Base-by-base conservation (phyloP, 53 echinoderm and acorn worm species). In the Crossaster papposus region DNA sequence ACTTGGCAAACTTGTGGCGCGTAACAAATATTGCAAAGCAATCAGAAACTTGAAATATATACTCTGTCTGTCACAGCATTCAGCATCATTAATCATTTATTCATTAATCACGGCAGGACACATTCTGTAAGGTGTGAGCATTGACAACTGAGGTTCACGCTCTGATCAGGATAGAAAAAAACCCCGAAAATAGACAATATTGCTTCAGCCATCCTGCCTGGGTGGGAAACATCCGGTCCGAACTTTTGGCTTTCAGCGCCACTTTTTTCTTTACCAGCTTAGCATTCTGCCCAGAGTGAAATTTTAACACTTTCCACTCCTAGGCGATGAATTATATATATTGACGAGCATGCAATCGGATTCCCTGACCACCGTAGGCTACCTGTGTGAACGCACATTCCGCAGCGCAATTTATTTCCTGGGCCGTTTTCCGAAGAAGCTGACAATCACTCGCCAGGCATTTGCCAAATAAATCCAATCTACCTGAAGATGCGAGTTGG, bases 231-330 rank as follows among this genome's bases (percentile, higher is more conserved):
- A 72, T 65, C 71, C 23, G 28, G 52, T 24, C 51, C 30, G 72
- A 84, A 44, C 72, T 84, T 72, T 50, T 84, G 84, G 72, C 72
- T 26, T 72, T 84, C 84, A 72, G 44, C 32, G 72, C 84, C 54
- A 72, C 72, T 31, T 71, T 53, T 84, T 44, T 44, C n/a, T n/a
- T 7, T 84, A 72, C 71, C 84, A n/a, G 51, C 30, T 65, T 32
- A 13, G 84, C 72, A 84, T 71, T 9, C 84, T 20, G 72, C 72
- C 52, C 32, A 34, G 84, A 84, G 84, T 31, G 84, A 72, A 84
- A 84, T 84, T 72, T 84, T 84, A n/a, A 84, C 84, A 84, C 84
- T 51, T 82, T 82, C 82, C 65, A 65, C 71, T 72, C 72, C 72
- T 18, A 53, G 72, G 71, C 11, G 84, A 82, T 82, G 82, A 82